phyloP scores from a whole-genome alignment of 2,113 vertebrate species.

The Rafetus swinhoei region DNA sequence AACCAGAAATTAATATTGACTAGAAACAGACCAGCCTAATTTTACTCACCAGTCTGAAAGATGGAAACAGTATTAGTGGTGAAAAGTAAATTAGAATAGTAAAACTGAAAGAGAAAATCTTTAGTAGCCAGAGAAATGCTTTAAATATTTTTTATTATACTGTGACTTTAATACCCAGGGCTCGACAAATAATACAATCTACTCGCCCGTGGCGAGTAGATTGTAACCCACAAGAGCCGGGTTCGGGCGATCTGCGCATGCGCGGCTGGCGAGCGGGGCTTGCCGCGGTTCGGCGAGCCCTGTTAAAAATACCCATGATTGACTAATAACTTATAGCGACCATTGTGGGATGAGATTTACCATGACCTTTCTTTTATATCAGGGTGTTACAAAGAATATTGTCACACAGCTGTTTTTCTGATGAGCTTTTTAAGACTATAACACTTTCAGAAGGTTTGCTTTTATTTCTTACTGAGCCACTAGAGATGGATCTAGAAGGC shows the following conservation, averaged over 20 bases:
- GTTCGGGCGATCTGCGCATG: too few relatives aligned
- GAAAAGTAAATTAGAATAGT: not conserved
- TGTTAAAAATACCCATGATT: rapidly evolving
- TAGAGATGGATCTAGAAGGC: not conserved
- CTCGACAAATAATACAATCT: too few relatives aligned
- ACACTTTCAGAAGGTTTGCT: not conserved
- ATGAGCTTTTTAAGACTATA: not conserved
- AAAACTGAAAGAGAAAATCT: not conserved
- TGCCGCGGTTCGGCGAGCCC: too few relatives aligned
- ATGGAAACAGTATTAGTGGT: not conserved
- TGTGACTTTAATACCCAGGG: not conserved
- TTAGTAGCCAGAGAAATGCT: not conserved
- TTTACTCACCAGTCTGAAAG: not conserved
- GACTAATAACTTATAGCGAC: not conserved
- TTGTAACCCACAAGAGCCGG: too few relatives aligned
- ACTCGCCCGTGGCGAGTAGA: too few relatives aligned
- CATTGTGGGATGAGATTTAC: not conserved
- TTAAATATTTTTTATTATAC: not conserved
- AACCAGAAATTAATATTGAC: not conserved
- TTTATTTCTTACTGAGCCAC: not conserved
- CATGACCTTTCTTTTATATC: not conserved
- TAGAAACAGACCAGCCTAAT: not conserved
- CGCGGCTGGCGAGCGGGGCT: too few relatives aligned
- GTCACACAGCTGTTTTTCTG: not conserved
- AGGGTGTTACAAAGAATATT: not conserved